Conservation (phyloP, 2,113 vertebrate genomes). For the Grallaria varia region DNA sequence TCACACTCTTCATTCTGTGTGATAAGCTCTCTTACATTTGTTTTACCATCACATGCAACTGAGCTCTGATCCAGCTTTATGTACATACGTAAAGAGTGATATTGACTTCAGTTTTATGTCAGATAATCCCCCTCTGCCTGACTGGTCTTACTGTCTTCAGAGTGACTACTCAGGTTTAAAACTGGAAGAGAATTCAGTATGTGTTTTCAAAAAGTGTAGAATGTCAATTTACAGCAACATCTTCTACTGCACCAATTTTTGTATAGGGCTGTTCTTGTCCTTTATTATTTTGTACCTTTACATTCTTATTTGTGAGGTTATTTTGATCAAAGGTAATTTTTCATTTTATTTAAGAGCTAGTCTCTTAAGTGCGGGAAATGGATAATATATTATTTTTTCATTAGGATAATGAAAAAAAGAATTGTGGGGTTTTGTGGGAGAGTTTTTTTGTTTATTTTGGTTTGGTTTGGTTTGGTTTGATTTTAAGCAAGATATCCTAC, state of each 20-base stretch:
- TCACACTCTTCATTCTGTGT: neutral
- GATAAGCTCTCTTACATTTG: neutral
- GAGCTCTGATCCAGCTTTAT: neutral
- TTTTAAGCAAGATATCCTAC: neutral
- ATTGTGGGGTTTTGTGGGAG: fast-evolving
- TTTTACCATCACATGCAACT: neutral
- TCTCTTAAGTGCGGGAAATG: neutral
- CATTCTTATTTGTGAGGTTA: neutral
- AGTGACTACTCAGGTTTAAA: neutral
- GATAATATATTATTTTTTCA: neutral
- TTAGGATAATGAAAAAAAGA: neutral
- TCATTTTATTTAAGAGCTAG: neutral
- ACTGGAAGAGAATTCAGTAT: neutral
- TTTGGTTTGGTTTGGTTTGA: neutral
- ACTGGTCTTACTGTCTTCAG: neutral
- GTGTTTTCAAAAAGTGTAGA: neutral
- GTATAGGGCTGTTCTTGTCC: neutral
- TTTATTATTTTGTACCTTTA: neutral
- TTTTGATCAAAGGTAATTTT: neutral
- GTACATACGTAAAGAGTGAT: fast-evolving
- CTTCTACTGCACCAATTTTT: neutral
- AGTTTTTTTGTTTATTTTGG: neutral
- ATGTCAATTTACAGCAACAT: neutral
- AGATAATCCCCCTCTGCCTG: neutral
- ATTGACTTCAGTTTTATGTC: neutral